phyloP scores from a whole-genome alignment of 2,888 invertebrate genomes.

The Dasysyrphus tricinctus region DNA sequence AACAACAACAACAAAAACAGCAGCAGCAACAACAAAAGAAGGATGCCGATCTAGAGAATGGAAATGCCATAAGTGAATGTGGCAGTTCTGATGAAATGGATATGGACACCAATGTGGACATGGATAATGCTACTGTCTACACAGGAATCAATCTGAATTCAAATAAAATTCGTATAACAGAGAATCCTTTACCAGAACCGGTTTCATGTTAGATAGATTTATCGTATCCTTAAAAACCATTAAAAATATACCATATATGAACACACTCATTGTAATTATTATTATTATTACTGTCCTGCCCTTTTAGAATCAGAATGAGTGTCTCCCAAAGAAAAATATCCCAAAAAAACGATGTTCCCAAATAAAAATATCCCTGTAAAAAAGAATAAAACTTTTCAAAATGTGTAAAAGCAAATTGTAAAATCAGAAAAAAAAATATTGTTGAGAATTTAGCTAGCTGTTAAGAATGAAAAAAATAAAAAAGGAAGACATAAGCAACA shows the following conservation, averaged over 20 bases:
- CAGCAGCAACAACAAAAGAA: slow-evolving; percentile 75
- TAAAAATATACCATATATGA: slow-evolving; percentile 33
- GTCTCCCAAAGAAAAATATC: slow-evolving; percentile 40
- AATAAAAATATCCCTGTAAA: slow-evolving; percentile 52
- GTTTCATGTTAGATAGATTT: slow-evolving; percentile 81
- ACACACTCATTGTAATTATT: slow-evolving; percentile 38
- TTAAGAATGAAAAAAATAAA: slow-evolving; percentile 40
- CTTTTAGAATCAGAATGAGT: slow-evolving; percentile 35
- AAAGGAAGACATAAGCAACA: slow-evolving; percentile 8
- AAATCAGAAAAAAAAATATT: slow-evolving; percentile 17
- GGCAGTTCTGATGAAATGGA: slow-evolving; percentile 76
- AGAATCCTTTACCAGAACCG: slow-evolving; percentile 83
- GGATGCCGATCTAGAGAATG: slow-evolving; percentile 61
- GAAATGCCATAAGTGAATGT: slow-evolving; percentile 65
- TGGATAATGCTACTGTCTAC: slow-evolving; percentile 79
- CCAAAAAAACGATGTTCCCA: slow-evolving; percentile 24
- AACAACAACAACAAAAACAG: slow-evolving; percentile 78
- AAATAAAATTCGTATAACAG: slow-evolving; percentile 83
- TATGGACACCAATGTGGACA: slow-evolving; percentile 76
- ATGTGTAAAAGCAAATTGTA: slow-evolving; percentile 36
- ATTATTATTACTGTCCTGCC: slow-evolving; percentile 36
- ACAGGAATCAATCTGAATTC: slow-evolving; percentile 78
- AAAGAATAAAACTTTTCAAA: slow-evolving; percentile 30
- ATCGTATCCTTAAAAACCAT: background rate
- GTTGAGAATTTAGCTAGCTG: slow-evolving; percentile 67